Conservation (phyloP, 1,140 invertebrate species). For the Schmidtea mediterranea region DNA sequence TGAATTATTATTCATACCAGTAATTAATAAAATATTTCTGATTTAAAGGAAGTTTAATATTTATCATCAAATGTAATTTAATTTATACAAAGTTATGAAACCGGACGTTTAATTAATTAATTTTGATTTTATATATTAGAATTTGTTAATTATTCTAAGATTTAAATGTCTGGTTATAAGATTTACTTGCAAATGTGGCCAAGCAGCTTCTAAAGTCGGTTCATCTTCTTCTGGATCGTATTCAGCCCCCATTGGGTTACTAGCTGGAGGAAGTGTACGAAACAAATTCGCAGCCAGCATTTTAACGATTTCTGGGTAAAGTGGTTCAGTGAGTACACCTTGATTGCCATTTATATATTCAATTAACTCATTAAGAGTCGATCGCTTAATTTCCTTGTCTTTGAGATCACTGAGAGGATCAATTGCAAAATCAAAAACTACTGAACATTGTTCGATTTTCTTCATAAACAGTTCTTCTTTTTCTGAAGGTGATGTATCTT, state of each 20-base stretch:
- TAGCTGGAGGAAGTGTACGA: conserved; percentile 74
- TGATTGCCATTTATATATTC: conserved; percentile 72
- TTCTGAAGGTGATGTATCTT: conserved; percentile 13
- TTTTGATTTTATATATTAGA: too few species aligned
- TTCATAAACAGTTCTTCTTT: conserved; percentile 24
- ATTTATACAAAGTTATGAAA: too few species aligned
- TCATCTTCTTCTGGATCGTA: conserved; percentile 97
- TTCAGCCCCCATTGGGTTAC: conserved; percentile 81
- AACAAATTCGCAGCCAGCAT: conserved; percentile 85
- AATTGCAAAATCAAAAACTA: conserved; percentile 44
- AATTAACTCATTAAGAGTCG: conserved; percentile 80
- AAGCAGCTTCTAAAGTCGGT: conserved; percentile 71
- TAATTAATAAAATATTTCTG: too few species aligned
- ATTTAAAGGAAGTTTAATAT: too few species aligned
- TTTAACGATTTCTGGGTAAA: conserved; percentile 77
- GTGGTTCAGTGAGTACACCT: conserved; percentile 65
- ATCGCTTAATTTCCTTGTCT: conserved; percentile 93
- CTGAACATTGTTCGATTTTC: conserved; percentile 25
- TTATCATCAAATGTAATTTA: too few species aligned
- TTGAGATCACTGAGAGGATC: conserved; percentile 86
- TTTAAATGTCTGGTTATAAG: too few species aligned
- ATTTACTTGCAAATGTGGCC: conserved; percentile 58
- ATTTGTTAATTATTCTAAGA: too few species aligned
- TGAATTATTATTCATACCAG: too few species aligned
- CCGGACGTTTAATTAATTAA: too few species aligned